Percentiles rank a stretch among this genome's conserved stretches.
Evolutionary conservation across 1,140 invertebrate genomes (phyloP).

Genomic region (Diprion similis): DNA sequence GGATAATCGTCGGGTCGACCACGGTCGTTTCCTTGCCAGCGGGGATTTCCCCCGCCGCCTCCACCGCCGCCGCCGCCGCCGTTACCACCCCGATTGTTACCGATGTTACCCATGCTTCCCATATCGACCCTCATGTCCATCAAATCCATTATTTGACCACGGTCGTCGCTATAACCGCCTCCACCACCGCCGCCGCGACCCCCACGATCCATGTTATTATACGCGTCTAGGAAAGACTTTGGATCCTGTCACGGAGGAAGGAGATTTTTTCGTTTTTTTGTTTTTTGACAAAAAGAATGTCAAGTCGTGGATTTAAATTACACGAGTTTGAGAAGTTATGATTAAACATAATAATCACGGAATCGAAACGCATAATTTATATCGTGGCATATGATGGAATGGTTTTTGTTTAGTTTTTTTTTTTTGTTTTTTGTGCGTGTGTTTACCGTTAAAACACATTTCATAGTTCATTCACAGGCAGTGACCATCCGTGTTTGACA

Average conservation of each 20-base stretch:
- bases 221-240: constrained; percentile 61
- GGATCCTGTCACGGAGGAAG: constrained; percentile 47
- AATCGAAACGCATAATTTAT: constrained; percentile 16
- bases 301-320: background rate
- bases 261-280: constrained; percentile 21
- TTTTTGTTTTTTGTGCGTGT: constrained; percentile 21
- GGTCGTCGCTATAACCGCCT: constrained; percentile 60
- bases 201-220: constrained; percentile 59
- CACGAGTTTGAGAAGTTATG: constrained; percentile 13
- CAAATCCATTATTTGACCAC: constrained; percentile 60
- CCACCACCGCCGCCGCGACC: constrained; percentile 41
- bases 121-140: constrained; percentile 63
- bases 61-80: constrained; percentile 37
- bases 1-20: constrained; percentile 61
- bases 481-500: constrained; percentile 61
- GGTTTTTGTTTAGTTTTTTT: constrained; percentile 16
- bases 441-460: constrained; percentile 42
- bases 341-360: constrained; percentile 25
- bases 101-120: constrained; percentile 45
- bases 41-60: constrained; percentile 41
- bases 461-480: constrained; percentile 41
- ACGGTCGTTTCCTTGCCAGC: constrained; percentile 52
- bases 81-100: constrained; percentile 27
- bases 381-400: constrained; percentile 1
- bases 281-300: background rate